These are phyloP conservation scores for Enteromius paludinosus DNA, from an alignment of 2,797 vertebrate species.

Conservation along the genomic window DNA sequence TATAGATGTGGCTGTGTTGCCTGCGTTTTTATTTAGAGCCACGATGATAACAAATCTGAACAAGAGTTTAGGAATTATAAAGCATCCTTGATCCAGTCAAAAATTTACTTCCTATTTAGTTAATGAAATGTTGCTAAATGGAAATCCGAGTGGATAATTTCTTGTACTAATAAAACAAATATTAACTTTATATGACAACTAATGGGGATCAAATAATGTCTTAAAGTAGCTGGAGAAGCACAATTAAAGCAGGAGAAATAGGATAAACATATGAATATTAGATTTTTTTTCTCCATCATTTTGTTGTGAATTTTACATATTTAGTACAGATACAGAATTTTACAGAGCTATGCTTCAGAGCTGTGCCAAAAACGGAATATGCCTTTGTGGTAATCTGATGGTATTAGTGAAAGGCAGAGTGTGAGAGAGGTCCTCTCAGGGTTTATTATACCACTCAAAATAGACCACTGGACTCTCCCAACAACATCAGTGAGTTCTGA, in stretches of 20 bases:
- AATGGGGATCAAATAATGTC: neutral
- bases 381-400: conserved; percentile 38
- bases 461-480: conserved; percentile 39
- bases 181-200: conserved; percentile 11
- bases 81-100: neutral
- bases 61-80: neutral
- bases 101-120: neutral
- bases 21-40: conserved; percentile 64
- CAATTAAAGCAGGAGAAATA: neutral
- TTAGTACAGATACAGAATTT: no score
- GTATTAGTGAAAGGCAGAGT: conserved; percentile 43
- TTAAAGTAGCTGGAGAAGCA: neutral
- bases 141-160: neutral
- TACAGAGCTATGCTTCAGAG: neutral
- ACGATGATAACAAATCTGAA: conserved; percentile 61
- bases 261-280: neutral
- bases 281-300: neutral
- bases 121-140: conserved; percentile 12
- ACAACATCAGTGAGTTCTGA: conserved; percentile 25
- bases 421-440: conserved; percentile 17
- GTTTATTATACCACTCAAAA: conserved; percentile 46
- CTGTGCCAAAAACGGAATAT: conserved; percentile 21
- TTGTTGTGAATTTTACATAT: neutral
- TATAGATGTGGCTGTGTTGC: conserved; percentile 71
- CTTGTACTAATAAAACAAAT: neutral